These are phyloP conservation scores for Spialia ferax DNA, from an alignment of 2,888 invertebrate genomes.

Conservation along the genomic window DNA sequence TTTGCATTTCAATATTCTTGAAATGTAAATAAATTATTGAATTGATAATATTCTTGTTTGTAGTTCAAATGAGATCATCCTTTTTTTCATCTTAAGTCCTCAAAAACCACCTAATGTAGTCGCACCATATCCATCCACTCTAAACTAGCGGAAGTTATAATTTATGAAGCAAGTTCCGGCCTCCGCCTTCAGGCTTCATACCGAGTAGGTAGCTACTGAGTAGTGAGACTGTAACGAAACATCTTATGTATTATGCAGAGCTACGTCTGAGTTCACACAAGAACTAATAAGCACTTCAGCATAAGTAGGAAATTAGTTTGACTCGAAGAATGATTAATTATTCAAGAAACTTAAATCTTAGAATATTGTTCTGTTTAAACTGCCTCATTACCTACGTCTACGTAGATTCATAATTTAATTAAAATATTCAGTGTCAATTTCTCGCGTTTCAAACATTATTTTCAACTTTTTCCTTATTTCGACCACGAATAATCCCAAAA, in stretches of 20 bases:
- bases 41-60: no score
- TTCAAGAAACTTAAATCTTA: not conserved
- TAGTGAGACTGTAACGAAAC: conserved; percentile 61
- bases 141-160: conserved; percentile 84
- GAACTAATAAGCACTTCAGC: conserved; percentile 41
- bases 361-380: no score
- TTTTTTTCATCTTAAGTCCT: no score
- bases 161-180: conserved; percentile 81
- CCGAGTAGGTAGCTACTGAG: conserved; percentile 49
- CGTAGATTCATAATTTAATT: no score
- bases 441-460: no score
- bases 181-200: conserved; percentile 58
- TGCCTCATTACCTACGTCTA: no score
- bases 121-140: conserved; percentile 58
- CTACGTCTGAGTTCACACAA: conserved; percentile 66
- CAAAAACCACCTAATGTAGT: conserved; percentile 57
- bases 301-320: conserved; percentile 27
- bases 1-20: no score
- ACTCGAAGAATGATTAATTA: not conserved
- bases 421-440: no score
- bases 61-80: not conserved
- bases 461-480: no score
- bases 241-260: conserved; percentile 73
- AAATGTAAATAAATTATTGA: no score
- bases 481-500: no score